phyloP scores from a whole-genome alignment of 2,888 invertebrate genomes.

The Hemithea aestivaria region DNA sequence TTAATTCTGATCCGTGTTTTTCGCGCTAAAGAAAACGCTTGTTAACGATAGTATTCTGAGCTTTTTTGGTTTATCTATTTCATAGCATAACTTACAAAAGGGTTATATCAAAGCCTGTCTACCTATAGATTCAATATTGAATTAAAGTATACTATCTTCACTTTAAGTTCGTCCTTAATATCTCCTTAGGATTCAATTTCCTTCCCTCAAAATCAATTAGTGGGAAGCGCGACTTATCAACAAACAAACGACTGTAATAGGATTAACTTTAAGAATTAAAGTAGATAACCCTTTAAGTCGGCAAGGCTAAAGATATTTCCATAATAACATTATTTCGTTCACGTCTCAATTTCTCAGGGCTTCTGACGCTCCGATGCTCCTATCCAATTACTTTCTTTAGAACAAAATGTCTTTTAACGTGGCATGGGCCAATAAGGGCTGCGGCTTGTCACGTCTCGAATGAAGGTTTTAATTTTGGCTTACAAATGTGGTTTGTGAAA shows the following conservation, averaged over 20 bases:
- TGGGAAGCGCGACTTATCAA: not conserved
- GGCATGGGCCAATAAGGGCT: slow-evolving; percentile 45
- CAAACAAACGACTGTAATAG: not conserved
- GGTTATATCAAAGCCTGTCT: too few relatives aligned
- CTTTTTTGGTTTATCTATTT: too few relatives aligned
- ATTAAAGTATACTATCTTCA: too few relatives aligned
- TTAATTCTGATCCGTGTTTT: too few relatives aligned
- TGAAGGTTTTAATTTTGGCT: slow-evolving; percentile 70
- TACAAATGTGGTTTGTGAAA: slow-evolving; percentile 40
- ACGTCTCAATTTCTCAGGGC: slow-evolving; percentile 49
- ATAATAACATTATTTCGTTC: slow-evolving; percentile 54
- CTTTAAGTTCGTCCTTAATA: too few relatives aligned
- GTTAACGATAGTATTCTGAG: too few relatives aligned
- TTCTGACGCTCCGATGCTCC: slow-evolving; percentile 49
- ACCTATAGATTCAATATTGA: too few relatives aligned
- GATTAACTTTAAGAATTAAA: slow-evolving; percentile 7
- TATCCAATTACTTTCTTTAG: slow-evolving; percentile 59
- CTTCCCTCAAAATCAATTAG: too few relatives aligned
- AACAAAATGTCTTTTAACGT: slow-evolving; percentile 56
- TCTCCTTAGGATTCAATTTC: too few relatives aligned
- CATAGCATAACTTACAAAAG: too few relatives aligned
- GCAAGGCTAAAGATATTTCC: slow-evolving; percentile 32
- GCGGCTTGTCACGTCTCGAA: slow-evolving; percentile 45
- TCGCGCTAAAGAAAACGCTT: too few relatives aligned
- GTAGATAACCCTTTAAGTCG: slow-evolving; percentile 23